A percentile compares a stretch with the other conserved stretches of the same genome.
These are phyloP conservation scores for Crotalus viridis DNA, from an alignment of 2,113 vertebrate genomes.

Conservation along the genomic window DNA sequence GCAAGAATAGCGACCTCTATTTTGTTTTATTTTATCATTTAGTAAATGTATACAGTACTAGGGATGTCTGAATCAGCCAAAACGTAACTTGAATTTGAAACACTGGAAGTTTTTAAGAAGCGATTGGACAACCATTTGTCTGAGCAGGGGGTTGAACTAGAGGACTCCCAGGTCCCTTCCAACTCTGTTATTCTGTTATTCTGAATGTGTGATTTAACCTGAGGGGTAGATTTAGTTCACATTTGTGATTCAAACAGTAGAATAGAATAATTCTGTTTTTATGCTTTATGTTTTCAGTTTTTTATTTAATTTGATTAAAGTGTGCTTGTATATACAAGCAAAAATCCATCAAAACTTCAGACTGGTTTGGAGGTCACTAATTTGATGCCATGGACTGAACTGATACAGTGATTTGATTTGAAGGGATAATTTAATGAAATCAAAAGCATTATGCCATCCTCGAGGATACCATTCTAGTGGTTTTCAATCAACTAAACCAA, in stretches of 20 bases:
- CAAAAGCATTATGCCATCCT: neutral
- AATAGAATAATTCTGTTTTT: neutral
- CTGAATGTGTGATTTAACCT: neutral
- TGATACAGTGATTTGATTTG: neutral
- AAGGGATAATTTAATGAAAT: neutral
- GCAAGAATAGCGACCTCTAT: conserved; percentile 16
- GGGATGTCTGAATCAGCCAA: neutral
- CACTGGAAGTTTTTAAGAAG: neutral
- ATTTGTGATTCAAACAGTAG: neutral
- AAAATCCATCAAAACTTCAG: neutral
- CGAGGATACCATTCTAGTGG: neutral
- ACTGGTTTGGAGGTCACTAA: neutral
- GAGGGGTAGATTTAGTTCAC: neutral
- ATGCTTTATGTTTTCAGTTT: neutral
- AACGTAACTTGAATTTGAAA: neutral
- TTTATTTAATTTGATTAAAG: neutral
- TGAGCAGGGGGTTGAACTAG: neutral
- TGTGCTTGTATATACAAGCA: conserved; percentile 15
- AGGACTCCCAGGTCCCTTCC: neutral
- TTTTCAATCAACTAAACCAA: conserved; percentile 26
- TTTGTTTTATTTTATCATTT: conserved; percentile 30
- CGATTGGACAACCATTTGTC: neutral
- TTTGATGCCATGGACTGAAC: neutral
- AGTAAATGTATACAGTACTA: conserved; percentile 23
- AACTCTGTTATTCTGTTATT: neutral